A percentile compares a stretch with the other conserved stretches of the same genome.
Conservation (phyloP, 2,113 vertebrate genomes). For the Toxostoma redivivum region DNA sequence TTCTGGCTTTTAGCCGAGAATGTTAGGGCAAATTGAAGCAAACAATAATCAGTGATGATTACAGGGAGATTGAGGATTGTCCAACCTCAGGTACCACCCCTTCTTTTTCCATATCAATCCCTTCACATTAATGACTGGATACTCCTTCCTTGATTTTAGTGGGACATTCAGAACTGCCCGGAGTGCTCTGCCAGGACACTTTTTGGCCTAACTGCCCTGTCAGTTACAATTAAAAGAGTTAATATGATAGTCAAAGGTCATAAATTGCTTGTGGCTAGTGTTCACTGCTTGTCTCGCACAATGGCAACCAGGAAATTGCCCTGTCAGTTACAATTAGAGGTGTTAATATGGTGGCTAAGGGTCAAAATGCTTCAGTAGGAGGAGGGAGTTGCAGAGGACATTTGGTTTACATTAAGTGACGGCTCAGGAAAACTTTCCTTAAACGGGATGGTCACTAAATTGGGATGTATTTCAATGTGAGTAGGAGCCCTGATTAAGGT, state of each 20-base stretch:
- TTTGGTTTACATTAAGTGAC: constrained; percentile 62
- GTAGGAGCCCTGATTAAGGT: neutral
- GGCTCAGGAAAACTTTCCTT: constrained; percentile 42
- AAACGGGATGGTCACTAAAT: neutral
- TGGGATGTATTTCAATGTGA: neutral
- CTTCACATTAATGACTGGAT: neutral
- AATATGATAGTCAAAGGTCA: constrained; percentile 68
- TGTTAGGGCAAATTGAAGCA: neutral
- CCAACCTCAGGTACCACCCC: neutral
- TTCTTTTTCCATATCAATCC: neutral
- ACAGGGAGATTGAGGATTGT: neutral
- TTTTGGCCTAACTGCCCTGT: constrained; percentile 48
- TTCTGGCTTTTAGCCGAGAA: neutral
- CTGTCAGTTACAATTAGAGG: constrained; percentile 71
- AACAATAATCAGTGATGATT: neutral
- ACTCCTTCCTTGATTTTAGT: neutral
- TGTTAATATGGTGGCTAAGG: constrained; percentile 64
- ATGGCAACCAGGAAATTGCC: constrained; percentile 70
- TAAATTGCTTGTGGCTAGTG: constrained; percentile 67
- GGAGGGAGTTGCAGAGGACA: constrained; percentile 26
- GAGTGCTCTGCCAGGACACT: neutral
- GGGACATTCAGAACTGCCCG: neutral
- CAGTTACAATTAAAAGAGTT: constrained; percentile 67
- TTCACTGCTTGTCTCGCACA: constrained; percentile 11
- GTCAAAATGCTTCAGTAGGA: constrained; percentile 46